Percentiles rank a stretch among this genome's conserved stretches.
Conservation (phyloP, 2,113 vertebrate genomes). For the human (Homo sapiens) region DNA sequence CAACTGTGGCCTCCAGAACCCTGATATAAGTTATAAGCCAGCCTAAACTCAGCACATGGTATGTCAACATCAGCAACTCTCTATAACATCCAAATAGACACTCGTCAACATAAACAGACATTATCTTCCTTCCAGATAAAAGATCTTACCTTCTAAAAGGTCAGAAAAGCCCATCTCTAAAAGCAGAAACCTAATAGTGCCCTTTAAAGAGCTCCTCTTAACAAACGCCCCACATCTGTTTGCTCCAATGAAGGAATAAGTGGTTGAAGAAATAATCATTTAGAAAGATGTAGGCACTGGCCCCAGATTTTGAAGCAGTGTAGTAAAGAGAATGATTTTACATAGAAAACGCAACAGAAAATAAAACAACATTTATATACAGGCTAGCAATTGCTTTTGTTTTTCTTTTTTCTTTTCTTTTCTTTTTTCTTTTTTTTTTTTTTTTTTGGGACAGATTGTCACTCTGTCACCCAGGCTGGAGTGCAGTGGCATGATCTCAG, state of each 20-base stretch:
- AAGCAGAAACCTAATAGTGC: constrained; percentile 53
- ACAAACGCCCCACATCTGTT: constrained; percentile 20
- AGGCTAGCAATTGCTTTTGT: background rate
- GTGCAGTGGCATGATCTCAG: no score
- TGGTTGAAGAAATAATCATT: constrained; percentile 37
- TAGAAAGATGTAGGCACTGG: background rate
- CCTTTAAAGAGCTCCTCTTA: constrained; percentile 66
- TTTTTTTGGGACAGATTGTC: no score
- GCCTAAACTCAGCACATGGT: background rate
- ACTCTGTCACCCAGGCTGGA: no score
- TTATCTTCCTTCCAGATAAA: constrained; percentile 38
- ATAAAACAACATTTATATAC: background rate
- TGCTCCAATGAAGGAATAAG: constrained; percentile 51
- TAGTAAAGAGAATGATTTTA: background rate
- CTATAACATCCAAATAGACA: constrained; percentile 58
- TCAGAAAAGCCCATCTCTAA: constrained; percentile 61
- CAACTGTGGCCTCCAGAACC: background rate
- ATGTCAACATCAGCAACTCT: constrained; percentile 53
- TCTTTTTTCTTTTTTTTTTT: no score
- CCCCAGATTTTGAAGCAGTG: background rate
- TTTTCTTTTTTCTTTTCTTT: no score
- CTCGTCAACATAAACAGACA: constrained; percentile 59
- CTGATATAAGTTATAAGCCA: background rate
- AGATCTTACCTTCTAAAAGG: constrained; percentile 54
- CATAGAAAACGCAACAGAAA: background rate